Percentiles rank a stretch among this genome's conserved stretches.
These are phyloP conservation scores for Rhingia campestris DNA, from an alignment of 2,888 invertebrate genomes.

Conservation along the genomic window DNA sequence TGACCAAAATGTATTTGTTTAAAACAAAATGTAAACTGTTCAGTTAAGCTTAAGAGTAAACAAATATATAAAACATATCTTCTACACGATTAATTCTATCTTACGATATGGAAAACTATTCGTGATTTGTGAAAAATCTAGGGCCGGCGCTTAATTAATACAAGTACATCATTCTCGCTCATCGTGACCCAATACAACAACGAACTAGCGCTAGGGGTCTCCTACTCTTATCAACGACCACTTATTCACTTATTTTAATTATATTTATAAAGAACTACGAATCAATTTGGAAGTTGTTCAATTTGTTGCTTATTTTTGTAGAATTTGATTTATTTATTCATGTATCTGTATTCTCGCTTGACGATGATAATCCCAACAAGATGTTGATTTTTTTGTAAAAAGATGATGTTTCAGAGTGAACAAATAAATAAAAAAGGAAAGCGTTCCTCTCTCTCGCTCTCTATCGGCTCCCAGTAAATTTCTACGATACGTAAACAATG, in stretches of 20 bases:
- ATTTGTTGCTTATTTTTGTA: constrained; percentile 43
- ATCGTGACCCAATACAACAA: constrained; percentile 1
- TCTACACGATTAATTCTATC: too few species aligned
- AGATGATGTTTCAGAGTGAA: constrained; percentile 4
- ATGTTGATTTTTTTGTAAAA: constrained; percentile 23
- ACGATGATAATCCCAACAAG: constrained; percentile 54
- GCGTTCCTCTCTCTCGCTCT: constrained; percentile 9
- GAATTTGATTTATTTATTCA: constrained; percentile 12
- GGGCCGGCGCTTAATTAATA: too few species aligned
- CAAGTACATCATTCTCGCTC: neutral
- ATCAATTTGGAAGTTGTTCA: constrained; percentile 72
- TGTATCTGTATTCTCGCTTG: constrained; percentile 27
- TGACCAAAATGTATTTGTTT: too few species aligned
- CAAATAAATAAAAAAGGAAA: too few species aligned
- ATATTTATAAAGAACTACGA: constrained; percentile 68
- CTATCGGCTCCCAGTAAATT: constrained; percentile 18
- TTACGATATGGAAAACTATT: too few species aligned
- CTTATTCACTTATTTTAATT: constrained; percentile 69
- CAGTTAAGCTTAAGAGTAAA: too few species aligned
- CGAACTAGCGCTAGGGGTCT: constrained; percentile 49
- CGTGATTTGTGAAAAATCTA: too few species aligned
- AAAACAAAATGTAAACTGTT: too few species aligned
- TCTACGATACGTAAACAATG: constrained; percentile 6
- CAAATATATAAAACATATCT: too few species aligned
- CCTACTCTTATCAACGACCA: constrained; percentile 49